Evolutionary conservation across 1,140 invertebrate genomes (phyloP), one percentile per base, ranked within the genome.

Genomic region (Phenacoccus solenopsis): DNA sequence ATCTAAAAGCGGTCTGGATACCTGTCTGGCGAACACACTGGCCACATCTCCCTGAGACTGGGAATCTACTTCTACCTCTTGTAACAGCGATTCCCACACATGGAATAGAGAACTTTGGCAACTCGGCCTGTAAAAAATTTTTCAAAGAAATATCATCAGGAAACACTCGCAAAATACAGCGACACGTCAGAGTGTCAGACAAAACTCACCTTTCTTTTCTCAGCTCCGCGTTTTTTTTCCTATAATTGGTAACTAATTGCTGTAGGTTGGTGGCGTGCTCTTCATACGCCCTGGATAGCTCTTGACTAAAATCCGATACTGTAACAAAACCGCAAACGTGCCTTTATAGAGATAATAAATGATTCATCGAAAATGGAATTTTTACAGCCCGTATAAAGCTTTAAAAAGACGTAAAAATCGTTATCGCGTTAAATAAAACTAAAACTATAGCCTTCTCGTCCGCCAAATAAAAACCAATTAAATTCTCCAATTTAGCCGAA

Each of bases 281-380:
- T 78, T 97, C 94, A 82, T 97, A 90, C 76, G 93, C 86, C 73
- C 89, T 88, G 28, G 93, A 90, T 79, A 97, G 82, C 78, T 95
- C 90, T 76, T 94, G 90, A 28, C 91, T 91, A 81, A 97, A 97
- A 80, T 98, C 94, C 69, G 93, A 90, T 76, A 96, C 94, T 97
- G 85, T 87, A 89, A 73, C 79, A 83, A 75, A 76, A n/a, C n/a
- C n/a, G n/a, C n/a, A n/a, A n/a, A n/a, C n/a, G n/a, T n/a, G n/a
- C n/a, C n/a, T n/a, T n/a, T n/a, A n/a, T n/a, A n/a, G n/a, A n/a
- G n/a, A n/a, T n/a, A n/a, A n/a, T n/a, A n/a, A n/a, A n/a, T n/a
- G n/a, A n/a, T n/a, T n/a, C n/a, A n/a, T n/a, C n/a, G n/a, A n/a
- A n/a, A n/a, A n/a, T n/a, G n/a, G n/a, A n/a, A n/a, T n/a, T n/a